Evolutionary conservation across 2,113 vertebrate genomes (phyloP).

Genomic region (Symphodus melops): DNA sequence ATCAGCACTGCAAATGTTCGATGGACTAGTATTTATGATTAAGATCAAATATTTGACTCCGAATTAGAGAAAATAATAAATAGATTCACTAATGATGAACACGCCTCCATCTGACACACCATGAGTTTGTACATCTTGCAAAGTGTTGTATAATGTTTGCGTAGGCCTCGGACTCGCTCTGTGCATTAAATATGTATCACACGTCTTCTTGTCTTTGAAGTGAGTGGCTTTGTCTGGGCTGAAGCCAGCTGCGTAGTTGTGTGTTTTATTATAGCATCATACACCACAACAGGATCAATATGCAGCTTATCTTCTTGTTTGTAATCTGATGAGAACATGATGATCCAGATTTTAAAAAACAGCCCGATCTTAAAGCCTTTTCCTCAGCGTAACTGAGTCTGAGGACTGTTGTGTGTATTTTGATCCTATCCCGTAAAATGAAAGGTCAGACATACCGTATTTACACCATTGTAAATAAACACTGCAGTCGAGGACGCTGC

Average conservation of each 20-base stretch:
- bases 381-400: conserved; percentile 3
- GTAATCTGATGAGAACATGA: conserved; percentile 9
- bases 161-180: background rate
- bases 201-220: background rate
- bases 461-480: conserved; percentile 16
- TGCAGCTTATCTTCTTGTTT: conserved; percentile 3
- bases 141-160: background rate
- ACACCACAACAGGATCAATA: background rate
- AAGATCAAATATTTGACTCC: too few relatives aligned
- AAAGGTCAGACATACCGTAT: background rate
- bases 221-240: background rate
- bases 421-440: conserved; percentile 2
- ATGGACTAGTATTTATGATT: too few relatives aligned
- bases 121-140: background rate
- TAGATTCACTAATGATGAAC: too few relatives aligned
- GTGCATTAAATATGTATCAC: conserved; percentile 14
- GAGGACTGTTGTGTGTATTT: background rate
- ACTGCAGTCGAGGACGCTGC: background rate
- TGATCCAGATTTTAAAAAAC: conserved; percentile 23
- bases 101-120: too few relatives aligned
- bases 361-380: background rate
- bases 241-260: background rate
- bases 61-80: too few relatives aligned
- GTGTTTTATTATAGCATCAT: background rate
- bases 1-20: too few relatives aligned